These are phyloP conservation scores for Orchesella cincta DNA, from an alignment of 1,140 invertebrate species.

Conservation along the genomic window DNA sequence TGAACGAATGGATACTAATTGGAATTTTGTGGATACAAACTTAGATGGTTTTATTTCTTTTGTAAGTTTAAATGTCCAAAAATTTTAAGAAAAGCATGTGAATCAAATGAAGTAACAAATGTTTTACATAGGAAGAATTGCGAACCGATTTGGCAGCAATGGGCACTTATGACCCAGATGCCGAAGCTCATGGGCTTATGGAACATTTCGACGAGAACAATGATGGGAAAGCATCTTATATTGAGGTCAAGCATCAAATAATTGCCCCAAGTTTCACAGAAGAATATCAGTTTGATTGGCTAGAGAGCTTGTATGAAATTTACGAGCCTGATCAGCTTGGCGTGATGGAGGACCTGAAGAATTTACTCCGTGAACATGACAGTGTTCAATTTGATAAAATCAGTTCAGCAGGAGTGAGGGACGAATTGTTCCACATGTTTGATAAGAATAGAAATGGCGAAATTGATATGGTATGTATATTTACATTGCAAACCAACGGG, in stretches of 20 bases:
- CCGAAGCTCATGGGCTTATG: neutral
- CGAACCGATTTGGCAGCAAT: neutral
- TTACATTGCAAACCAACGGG: no score
- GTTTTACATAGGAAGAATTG: neutral
- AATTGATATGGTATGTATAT: neutral
- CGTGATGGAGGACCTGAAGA: neutral
- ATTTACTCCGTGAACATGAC: neutral
- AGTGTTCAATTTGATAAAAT: neutral
- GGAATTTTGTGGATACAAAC: neutral
- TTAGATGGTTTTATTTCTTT: neutral
- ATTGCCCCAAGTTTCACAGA: neutral
- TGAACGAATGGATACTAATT: neutral
- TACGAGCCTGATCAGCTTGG: neutral
- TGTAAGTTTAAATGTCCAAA: neutral
- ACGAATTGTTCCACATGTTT: neutral
- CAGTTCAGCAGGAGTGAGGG: neutral
- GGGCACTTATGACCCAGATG: no score
- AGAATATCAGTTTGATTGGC: slow-evolving; percentile 5
- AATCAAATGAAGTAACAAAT: neutral
- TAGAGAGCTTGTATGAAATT: neutral
- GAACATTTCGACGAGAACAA: neutral
- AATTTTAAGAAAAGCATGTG: neutral
- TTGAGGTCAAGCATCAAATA: neutral
- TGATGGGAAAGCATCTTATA: neutral
- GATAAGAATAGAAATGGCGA: slow-evolving; percentile 5